Evolutionary conservation across 1,140 invertebrate genomes (phyloP).

Genomic region (Lasioglossum baleicum): DNA sequence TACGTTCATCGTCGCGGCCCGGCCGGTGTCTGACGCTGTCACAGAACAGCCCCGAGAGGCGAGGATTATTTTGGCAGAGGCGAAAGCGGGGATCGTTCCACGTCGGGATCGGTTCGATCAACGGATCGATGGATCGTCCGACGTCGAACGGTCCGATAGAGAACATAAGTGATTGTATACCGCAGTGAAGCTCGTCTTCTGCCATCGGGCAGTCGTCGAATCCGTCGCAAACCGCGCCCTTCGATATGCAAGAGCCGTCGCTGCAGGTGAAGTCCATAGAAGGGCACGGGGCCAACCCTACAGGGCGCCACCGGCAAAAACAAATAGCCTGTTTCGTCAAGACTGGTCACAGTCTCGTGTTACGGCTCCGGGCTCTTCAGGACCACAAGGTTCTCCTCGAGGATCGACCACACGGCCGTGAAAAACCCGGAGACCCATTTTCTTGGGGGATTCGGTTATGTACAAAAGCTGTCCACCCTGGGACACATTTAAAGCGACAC

Average conservation of each 20-base stretch:
- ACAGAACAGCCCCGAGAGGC: background rate
- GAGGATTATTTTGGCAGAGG: slow-evolving; percentile 28
- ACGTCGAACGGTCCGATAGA: background rate
- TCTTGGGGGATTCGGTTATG: background rate
- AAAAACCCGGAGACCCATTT: slow-evolving; percentile 1
- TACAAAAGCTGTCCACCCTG: slow-evolving; percentile 8
- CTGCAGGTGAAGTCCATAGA: slow-evolving; percentile 82
- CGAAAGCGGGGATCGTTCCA: slow-evolving; percentile 8
- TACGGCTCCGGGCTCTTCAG: background rate
- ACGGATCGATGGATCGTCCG: background rate
- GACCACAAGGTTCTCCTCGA: background rate
- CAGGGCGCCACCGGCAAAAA: slow-evolving; percentile 69
- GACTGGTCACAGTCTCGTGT: slow-evolving; percentile 42
- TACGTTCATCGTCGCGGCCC: background rate
- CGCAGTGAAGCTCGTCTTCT: slow-evolving; percentile 87
- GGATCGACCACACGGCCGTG: background rate
- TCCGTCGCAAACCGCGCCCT: slow-evolving; percentile 85
- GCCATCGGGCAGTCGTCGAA: slow-evolving; percentile 86
- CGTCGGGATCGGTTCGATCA: too few species aligned
- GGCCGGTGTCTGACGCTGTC: background rate
- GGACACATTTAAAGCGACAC: slow-evolving; percentile 40
- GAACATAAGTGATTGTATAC: slow-evolving; percentile 68
- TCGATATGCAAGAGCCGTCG: slow-evolving; percentile 86
- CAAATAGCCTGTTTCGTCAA: slow-evolving; percentile 61
- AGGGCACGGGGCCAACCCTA: slow-evolving; percentile 80